phyloP scores from a whole-genome alignment of 1,140 invertebrate genomes.

The Drosophila parvula region DNA sequence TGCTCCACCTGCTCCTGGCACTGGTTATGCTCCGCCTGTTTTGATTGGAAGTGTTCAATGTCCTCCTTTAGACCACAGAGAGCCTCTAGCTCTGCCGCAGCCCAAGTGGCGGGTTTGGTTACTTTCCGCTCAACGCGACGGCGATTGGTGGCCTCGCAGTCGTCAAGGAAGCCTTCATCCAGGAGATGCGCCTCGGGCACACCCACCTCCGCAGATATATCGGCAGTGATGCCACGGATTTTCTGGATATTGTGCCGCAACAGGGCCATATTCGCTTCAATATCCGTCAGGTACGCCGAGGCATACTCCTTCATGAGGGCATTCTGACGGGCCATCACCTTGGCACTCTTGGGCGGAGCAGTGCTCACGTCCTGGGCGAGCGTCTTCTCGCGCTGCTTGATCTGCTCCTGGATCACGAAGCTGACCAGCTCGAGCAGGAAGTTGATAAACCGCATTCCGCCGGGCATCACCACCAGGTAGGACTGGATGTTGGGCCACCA shows the following conservation, averaged over 20 bases:
- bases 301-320: slow-evolving; percentile 63
- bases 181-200: slow-evolving; percentile 27
- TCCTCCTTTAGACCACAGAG: slow-evolving; percentile 48
- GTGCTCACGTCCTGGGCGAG: slow-evolving; percentile 2
- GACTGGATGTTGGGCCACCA: slow-evolving; percentile 75
- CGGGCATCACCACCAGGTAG: slow-evolving; percentile 81
- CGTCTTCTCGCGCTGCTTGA: slow-evolving; percentile 68
- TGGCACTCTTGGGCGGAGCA: slow-evolving; percentile 10
- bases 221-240: slow-evolving; percentile 23
- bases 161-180: slow-evolving; percentile 51
- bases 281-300: slow-evolving; percentile 59
- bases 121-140: slow-evolving; percentile 31
- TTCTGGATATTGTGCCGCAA: slow-evolving; percentile 19
- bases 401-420: slow-evolving; percentile 69
- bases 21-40: slow-evolving; percentile 43
- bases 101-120: not conserved
- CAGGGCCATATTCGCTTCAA: slow-evolving; percentile 31
- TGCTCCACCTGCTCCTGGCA: slow-evolving; percentile 48
- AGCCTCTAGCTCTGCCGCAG: slow-evolving; percentile 36
- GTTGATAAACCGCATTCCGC: slow-evolving; percentile 79
- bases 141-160: slow-evolving; percentile 52
- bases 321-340: slow-evolving; percentile 55
- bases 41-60: slow-evolving; percentile 65
- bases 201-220: slow-evolving; percentile 39
- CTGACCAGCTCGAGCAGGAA: slow-evolving; percentile 72